Percentiles rank a stretch among this genome's conserved stretches.
Evolutionary conservation across 2,113 vertebrate species (phyloP).

Genomic region (Thamnaconus septentrionalis): DNA sequence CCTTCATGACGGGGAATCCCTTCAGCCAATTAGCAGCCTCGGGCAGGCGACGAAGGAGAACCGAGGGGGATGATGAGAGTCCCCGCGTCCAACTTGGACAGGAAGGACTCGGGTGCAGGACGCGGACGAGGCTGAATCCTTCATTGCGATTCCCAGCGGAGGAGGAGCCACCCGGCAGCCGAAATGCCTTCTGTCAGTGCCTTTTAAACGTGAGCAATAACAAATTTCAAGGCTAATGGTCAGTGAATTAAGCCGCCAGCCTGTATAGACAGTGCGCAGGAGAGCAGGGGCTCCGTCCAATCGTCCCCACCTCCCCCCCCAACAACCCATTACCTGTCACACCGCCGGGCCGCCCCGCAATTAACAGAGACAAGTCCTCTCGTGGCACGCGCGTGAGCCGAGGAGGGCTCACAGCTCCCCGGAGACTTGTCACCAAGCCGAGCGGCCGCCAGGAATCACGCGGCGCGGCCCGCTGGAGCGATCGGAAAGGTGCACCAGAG

Average conservation of each 20-base stretch:
- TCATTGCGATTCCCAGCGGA: constrained; percentile 45
- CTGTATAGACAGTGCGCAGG: constrained; percentile 37
- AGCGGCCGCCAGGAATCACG: constrained; percentile 60
- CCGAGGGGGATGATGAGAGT: neutral
- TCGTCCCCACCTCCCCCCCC: constrained; percentile 5
- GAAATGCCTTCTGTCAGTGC: constrained; percentile 53
- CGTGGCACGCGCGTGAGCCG: constrained; percentile 35
- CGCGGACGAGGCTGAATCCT: constrained; percentile 28
- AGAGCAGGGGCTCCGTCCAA: constrained; percentile 29
- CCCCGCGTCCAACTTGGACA: neutral
- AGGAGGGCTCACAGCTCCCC: constrained; percentile 32
- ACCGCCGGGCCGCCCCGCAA: constrained; percentile 16
- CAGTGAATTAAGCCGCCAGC: constrained; percentile 59
- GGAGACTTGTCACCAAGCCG: constrained; percentile 35
- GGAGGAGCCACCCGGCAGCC: constrained; percentile 32
- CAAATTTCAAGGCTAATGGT: constrained; percentile 67
- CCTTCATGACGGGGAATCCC: constrained; percentile 56
- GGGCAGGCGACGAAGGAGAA: neutral
- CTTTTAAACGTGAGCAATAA: constrained; percentile 59
- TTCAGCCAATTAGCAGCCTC: constrained; percentile 43
- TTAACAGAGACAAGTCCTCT: constrained; percentile 61
- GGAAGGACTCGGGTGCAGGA: constrained; percentile 8
- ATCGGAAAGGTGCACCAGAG: constrained; percentile 30
- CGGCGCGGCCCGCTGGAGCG: constrained; percentile 29
- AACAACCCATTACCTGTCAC: constrained; percentile 46